Conservation (phyloP, 2,888 invertebrate species). For the Cephus sareptanus region DNA sequence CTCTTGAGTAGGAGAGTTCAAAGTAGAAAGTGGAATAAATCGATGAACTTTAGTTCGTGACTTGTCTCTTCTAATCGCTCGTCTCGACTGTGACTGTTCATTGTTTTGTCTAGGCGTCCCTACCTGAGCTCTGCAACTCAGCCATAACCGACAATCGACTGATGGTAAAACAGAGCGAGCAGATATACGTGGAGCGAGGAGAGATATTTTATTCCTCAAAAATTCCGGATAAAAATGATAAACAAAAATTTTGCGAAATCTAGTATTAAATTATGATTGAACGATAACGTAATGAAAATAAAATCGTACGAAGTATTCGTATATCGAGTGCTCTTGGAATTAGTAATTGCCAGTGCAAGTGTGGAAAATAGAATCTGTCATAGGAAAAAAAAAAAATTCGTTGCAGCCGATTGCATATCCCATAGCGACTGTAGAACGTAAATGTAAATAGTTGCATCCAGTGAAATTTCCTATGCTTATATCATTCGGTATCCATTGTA, state of each 20-base stretch:
- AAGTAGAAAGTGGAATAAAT: conserved; percentile 38
- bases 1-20: background rate
- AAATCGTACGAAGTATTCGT: background rate
- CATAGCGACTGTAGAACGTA: background rate
- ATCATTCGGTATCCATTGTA: background rate
- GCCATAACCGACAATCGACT: background rate
- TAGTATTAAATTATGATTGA: too few relatives aligned
- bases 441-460: background rate
- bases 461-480: background rate
- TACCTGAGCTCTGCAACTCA: background rate
- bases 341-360: background rate
- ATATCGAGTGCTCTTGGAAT: background rate
- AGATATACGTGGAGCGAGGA: background rate
- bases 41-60: conserved; percentile 29
- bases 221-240: too few relatives aligned
- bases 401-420: background rate
- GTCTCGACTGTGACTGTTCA: background rate
- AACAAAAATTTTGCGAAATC: too few relatives aligned
- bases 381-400: background rate
- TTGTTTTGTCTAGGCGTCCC: background rate
- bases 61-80: conserved; percentile 9
- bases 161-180: background rate
- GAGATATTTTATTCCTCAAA: too few relatives aligned
- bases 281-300: background rate
- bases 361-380: background rate